phyloP scores from a whole-genome alignment of 2,797 vertebrate species.

The Choloepus didactylus region DNA sequence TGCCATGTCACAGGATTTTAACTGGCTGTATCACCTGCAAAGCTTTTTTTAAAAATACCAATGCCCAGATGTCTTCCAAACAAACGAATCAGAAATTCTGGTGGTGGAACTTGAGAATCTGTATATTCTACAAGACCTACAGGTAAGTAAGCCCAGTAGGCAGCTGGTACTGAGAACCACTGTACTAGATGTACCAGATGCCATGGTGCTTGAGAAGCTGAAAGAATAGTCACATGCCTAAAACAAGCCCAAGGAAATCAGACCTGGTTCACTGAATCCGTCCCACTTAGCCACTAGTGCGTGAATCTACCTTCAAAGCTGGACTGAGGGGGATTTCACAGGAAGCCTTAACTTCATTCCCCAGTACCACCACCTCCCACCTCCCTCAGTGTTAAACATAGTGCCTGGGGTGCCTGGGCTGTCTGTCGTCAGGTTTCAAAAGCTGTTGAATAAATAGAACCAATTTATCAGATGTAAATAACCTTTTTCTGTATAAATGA shows the following conservation, averaged over 20 bases:
- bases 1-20: neutral
- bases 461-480: neutral
- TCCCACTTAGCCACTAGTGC: neutral
- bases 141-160: neutral
- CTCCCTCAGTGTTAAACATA: neutral
- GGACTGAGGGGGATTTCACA: neutral
- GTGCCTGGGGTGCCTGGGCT: too few relatives aligned
- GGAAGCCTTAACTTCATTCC: neutral
- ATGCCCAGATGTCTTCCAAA: neutral
- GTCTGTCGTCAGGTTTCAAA: neutral
- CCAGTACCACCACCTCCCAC: too few relatives aligned
- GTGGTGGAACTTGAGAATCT: neutral
- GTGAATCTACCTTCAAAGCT: neutral
- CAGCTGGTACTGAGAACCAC: neutral
- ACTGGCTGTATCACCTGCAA: neutral
- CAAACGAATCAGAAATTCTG: neutral
- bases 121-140: neutral
- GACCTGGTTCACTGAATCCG: neutral
- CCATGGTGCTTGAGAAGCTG: neutral
- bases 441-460: neutral
- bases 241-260: neutral
- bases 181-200: neutral
- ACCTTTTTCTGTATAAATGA: neutral
- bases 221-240: neutral
- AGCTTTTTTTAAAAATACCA: neutral